These are phyloP conservation scores for Numenius phaeopus DNA, from an alignment of 2,797 vertebrate species.

Conservation along the genomic window DNA sequence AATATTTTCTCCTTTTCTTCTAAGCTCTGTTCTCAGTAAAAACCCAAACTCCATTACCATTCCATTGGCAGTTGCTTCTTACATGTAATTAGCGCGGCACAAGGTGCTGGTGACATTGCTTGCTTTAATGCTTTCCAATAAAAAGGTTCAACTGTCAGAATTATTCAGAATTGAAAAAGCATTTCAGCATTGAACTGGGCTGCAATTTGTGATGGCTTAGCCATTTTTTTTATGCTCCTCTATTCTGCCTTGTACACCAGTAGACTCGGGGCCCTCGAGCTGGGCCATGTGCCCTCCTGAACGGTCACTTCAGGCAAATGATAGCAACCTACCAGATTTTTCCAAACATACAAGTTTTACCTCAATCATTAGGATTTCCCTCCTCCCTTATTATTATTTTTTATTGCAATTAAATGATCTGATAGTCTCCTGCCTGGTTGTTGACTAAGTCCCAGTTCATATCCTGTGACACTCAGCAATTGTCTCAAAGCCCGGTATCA, in stretches of 20 bases:
- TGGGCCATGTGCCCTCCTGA: neutral
- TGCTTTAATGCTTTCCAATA: neutral
- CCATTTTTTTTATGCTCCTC: neutral
- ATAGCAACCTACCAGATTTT: neutral
- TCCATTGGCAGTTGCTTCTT: neutral
- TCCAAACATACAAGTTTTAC: neutral
- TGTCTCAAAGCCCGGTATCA: neutral
- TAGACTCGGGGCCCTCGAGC: neutral
- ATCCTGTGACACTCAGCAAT: neutral
- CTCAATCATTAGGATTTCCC: neutral
- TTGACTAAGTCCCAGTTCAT: neutral
- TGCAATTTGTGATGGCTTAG: neutral
- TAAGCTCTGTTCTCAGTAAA: neutral
- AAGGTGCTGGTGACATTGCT: neutral
- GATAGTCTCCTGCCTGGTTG: neutral
- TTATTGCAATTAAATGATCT: neutral
- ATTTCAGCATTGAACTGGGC: neutral
- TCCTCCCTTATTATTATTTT: neutral
- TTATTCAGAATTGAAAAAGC: neutral
- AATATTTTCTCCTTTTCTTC: neutral
- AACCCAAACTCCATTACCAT: neutral
- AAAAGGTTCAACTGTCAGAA: neutral
- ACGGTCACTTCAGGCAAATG: neutral
- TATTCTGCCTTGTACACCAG: neutral
- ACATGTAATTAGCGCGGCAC: fast-evolving